phyloP scores from a whole-genome alignment of 2,888 invertebrate genomes.

The Frankliniella intonsa region DNA sequence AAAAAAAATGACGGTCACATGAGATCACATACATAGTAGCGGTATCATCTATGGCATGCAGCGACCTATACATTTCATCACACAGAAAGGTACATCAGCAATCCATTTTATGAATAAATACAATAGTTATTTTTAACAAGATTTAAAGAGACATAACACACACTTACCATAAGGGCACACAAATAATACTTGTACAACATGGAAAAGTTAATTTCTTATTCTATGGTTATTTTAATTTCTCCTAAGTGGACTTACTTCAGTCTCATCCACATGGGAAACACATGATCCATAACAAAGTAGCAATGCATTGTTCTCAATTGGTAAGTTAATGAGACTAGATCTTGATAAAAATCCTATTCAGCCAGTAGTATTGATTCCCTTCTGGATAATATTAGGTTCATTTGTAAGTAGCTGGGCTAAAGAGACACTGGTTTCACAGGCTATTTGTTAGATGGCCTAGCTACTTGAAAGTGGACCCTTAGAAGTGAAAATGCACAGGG shows the following conservation, averaged over 20 bases:
- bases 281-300: constrained; percentile 25
- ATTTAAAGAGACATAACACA: constrained; percentile 15
- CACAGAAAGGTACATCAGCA: background rate
- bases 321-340: constrained; percentile 25
- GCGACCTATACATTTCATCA: constrained; percentile 17
- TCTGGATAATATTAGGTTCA: background rate
- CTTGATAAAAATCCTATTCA: constrained; percentile 19
- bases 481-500: background rate
- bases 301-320: constrained; percentile 22
- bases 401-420: background rate
- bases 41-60: constrained; percentile 24
- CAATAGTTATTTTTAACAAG: constrained; percentile 23
- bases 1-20: background rate
- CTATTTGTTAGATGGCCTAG: background rate
- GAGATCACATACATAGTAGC: constrained; percentile 22
- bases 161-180: constrained; percentile 24
- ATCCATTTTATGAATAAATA: constrained; percentile 23
- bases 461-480: constrained; percentile 8
- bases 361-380: constrained; percentile 10
- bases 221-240: constrained; percentile 1
- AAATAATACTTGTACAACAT: constrained; percentile 27
- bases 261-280: constrained; percentile 26
- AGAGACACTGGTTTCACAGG: background rate
- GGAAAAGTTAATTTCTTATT: constrained; percentile 23
- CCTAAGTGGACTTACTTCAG: constrained; percentile 24